phyloP scores from a whole-genome alignment of 1,140 invertebrate species.

The Helicoverpa zea region DNA sequence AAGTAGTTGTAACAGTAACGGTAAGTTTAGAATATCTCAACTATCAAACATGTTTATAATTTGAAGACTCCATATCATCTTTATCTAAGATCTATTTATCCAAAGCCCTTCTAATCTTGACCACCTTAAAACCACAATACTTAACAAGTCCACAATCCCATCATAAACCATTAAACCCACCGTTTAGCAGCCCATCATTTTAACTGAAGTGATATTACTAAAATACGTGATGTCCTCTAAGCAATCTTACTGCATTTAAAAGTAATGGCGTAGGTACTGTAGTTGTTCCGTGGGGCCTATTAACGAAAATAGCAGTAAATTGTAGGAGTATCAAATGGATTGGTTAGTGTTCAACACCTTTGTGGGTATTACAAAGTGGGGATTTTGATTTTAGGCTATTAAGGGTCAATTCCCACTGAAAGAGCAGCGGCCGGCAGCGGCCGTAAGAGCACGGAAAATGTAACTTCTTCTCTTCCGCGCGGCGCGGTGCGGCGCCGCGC shows the following conservation, averaged over 20 bases:
- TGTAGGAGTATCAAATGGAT: slow-evolving; percentile 1
- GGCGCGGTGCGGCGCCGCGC: too few species aligned
- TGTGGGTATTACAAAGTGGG: too few species aligned
- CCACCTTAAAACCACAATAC: not conserved
- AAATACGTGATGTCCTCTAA: not conserved
- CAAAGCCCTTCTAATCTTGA: not conserved
- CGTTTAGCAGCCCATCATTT: slow-evolving; percentile 4
- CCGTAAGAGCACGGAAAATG: too few species aligned
- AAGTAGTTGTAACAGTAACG: too few species aligned
- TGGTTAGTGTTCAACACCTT: not conserved
- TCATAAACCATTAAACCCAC: not conserved
- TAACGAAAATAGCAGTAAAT: slow-evolving; percentile 25
- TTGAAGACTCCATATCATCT: too few species aligned
- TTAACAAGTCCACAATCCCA: not conserved
- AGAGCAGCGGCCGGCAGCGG: too few species aligned
- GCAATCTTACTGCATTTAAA: slow-evolving; percentile 33
- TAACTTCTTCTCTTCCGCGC: too few species aligned
- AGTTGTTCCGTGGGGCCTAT: not conserved
- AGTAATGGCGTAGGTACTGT: slow-evolving; percentile 8
- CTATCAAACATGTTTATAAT: too few species aligned
- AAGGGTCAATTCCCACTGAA: too few species aligned
- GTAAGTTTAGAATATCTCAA: too few species aligned
- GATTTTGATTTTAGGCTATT: too few species aligned
- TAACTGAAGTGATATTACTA: slow-evolving; percentile 14
- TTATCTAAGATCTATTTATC: too few species aligned